Evolutionary conservation across 2,113 vertebrate genomes (phyloP).

Genomic region (Erpornis zantholeuca): DNA sequence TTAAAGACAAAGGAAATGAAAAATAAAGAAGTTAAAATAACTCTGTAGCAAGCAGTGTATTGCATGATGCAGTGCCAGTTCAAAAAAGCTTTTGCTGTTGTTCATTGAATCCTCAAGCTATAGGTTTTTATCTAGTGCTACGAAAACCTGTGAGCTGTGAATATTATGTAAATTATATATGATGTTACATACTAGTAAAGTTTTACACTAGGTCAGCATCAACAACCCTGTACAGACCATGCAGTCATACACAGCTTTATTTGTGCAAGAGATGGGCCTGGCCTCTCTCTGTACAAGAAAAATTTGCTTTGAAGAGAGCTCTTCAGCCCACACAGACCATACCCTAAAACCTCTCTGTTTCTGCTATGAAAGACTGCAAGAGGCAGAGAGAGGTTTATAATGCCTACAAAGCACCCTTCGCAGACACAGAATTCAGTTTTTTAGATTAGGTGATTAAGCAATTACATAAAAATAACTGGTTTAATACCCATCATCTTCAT

Average conservation of each 20-base stretch:
- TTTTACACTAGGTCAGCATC: neutral
- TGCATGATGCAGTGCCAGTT: neutral
- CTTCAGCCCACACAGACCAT: neutral
- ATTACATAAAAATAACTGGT: neutral
- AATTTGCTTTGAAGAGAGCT: neutral
- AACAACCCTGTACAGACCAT: neutral
- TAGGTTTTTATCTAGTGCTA: neutral
- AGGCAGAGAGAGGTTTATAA: neutral
- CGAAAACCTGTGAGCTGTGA: neutral
- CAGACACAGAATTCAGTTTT: neutral
- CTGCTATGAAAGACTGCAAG: neutral
- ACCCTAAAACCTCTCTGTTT: neutral
- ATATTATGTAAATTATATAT: neutral
- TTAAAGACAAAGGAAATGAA: neutral
- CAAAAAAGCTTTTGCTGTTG: neutral
- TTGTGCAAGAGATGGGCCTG: neutral
- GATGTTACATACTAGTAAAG: neutral
- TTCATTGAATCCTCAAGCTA: neutral
- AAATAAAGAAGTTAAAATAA: neutral
- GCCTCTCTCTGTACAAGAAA: neutral
- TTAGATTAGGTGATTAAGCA: neutral
- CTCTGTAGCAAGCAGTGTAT: neutral
- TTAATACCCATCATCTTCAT: neutral
- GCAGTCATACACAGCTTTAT: accelerated
- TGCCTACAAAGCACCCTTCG: neutral